Evolutionary conservation across 2,797 vertebrate genomes (phyloP), one percentile per base, ranked within the genome.

Genomic region (Serranus cabrilla): DNA sequence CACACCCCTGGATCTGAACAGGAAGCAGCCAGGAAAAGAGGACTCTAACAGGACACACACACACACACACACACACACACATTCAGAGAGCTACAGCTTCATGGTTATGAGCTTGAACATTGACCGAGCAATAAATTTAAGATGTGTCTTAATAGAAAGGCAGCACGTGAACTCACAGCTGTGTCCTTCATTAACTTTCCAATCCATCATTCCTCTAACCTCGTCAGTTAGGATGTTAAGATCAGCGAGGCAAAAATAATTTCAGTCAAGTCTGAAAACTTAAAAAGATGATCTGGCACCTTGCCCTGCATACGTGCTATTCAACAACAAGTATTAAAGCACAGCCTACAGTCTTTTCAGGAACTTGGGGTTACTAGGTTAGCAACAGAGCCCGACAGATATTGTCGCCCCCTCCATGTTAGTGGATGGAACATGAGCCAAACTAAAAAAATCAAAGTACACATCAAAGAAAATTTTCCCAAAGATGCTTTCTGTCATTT

Each of bases 1-100:
- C 89, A 91, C 93, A 88, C 93, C 91, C 90, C 82, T 93, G 81
- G 71, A 86, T 91, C 84, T 83, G 84, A 93, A 89, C 84, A 85
- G 93, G 93, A 94, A 92, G 85, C 75, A 74, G 88, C 79, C 81
- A 89, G 92, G 89, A 91, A 90, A 89, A 86, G 82, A 88, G 81
- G 85, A 71, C 85, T 78, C 69, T 46, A 68, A 85, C 78, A 87
- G 74, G 64, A 87, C 74, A 67, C 65, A 69, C 68, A 70, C 72
- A 68, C 60, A 68, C 57, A 39, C 70, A 39, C 60, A 56, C 45
- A 39, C 47, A 46, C 39, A 52, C 61, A 55, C 72, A 66, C 40
- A 40, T 34, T 31, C 45, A 23, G 11, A 73, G 47, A 58, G 43
- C 64, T 58, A 58, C 11, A 72, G 54, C 11, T 76, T 40, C 17